These are phyloP conservation scores for Ganaspis sp. DNA, from an alignment of 1,140 invertebrate genomes.

Conservation along the genomic window DNA sequence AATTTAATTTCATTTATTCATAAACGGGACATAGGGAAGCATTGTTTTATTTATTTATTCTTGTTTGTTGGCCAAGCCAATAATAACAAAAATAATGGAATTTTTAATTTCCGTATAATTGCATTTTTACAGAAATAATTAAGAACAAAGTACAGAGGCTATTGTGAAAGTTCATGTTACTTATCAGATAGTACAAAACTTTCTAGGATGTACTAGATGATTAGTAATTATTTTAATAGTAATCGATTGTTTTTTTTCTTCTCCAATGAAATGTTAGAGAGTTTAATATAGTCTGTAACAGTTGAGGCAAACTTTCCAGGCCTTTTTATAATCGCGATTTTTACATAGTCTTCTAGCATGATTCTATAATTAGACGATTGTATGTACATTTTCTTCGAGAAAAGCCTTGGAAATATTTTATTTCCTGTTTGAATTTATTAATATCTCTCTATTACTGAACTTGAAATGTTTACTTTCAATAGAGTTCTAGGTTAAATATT, in stretches of 20 bases:
- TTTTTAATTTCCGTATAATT: too few species aligned
- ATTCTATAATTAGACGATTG: not conserved
- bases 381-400: not conserved
- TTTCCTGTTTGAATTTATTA: not conserved
- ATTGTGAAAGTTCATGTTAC: not conserved
- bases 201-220: slow-evolving; percentile 20
- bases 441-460: not conserved
- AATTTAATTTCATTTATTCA: too few species aligned
- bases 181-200: slow-evolving; percentile 18
- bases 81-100: too few species aligned
- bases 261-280: not conserved
- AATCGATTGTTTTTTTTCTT: slow-evolving; percentile 5
- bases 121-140: too few species aligned
- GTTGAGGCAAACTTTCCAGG: not conserved
- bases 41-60: too few species aligned
- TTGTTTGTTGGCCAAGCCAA: too few species aligned
- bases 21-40: too few species aligned
- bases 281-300: not conserved
- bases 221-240: slow-evolving; percentile 7
- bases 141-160: too few species aligned
- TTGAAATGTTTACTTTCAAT: not conserved
- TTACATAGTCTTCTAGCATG: not conserved
- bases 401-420: too few species aligned
- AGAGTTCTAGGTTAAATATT: too few species aligned
- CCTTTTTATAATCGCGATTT: not conserved